phyloP scores from a whole-genome alignment of 2,888 invertebrate genomes.

The Artemia sinica region DNA sequence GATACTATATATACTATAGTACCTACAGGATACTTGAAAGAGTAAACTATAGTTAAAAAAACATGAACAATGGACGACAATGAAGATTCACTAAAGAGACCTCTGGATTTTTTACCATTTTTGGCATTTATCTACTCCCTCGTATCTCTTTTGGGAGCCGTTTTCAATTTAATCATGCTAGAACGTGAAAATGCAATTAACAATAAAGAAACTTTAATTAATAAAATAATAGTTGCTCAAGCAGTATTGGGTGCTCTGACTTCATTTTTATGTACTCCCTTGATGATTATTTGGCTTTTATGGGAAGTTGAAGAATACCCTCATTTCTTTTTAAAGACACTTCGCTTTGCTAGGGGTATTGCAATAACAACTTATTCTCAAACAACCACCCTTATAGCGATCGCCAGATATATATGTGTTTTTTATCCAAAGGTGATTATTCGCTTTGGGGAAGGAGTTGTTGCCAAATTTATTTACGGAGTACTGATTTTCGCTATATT shows the following conservation, averaged over 20 bases:
- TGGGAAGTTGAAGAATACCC: background rate
- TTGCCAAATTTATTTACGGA: background rate
- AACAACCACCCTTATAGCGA: background rate
- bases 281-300: background rate
- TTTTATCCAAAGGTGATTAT: background rate
- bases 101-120: background rate
- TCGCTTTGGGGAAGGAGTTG: background rate
- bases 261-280: background rate
- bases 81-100: background rate
- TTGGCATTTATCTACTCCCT: background rate
- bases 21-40: too few species aligned
- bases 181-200: background rate
- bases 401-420: background rate
- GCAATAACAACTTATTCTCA: background rate
- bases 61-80: too few species aligned
- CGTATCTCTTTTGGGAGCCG: background rate
- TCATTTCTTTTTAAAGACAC: background rate
- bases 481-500: too few species aligned
- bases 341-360: background rate
- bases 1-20: too few species aligned
- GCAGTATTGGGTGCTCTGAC: background rate
- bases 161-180: background rate
- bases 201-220: background rate
- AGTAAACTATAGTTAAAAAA: too few species aligned
- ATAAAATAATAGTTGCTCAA: background rate